Evolutionary conservation across 2,888 invertebrate species (phyloP).

Genomic region (Aphidius colemani): DNA sequence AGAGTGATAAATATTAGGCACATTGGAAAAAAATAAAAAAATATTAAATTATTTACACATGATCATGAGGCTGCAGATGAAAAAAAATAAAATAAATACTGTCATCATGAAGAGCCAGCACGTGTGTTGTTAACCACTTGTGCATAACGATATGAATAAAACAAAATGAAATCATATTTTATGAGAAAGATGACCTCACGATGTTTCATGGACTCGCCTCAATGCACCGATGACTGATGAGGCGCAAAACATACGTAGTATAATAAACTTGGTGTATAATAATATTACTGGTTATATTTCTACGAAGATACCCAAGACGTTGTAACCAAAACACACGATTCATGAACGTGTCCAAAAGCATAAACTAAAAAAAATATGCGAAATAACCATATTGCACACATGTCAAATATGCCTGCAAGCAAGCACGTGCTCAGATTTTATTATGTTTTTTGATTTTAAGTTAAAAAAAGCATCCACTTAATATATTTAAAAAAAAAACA

Average conservation of each 20-base stretch:
- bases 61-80: neutral
- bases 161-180: conserved; percentile 14
- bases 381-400: too few species aligned
- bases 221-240: conserved; percentile 14
- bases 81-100: neutral
- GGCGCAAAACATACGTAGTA: neutral
- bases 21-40: neutral
- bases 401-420: too few species aligned
- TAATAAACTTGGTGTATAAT: too few species aligned
- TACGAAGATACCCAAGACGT: conserved; percentile 1
- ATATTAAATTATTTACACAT: neutral
- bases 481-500: too few species aligned
- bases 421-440: too few species aligned
- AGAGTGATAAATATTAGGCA: neutral
- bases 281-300: neutral
- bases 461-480: too few species aligned
- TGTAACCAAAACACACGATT: neutral
- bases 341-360: conserved; percentile 19
- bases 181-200: conserved; percentile 7
- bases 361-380: conserved; percentile 19
- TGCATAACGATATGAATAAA: conserved; percentile 7
- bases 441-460: too few species aligned
- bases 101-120: conserved; percentile 14
- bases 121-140: conserved; percentile 19
- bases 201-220: conserved; percentile 5